Percentiles rank a stretch among this genome's conserved stretches.
Evolutionary conservation across 1,140 invertebrate species (phyloP).

Genomic region (Campoletis sonorensis): DNA sequence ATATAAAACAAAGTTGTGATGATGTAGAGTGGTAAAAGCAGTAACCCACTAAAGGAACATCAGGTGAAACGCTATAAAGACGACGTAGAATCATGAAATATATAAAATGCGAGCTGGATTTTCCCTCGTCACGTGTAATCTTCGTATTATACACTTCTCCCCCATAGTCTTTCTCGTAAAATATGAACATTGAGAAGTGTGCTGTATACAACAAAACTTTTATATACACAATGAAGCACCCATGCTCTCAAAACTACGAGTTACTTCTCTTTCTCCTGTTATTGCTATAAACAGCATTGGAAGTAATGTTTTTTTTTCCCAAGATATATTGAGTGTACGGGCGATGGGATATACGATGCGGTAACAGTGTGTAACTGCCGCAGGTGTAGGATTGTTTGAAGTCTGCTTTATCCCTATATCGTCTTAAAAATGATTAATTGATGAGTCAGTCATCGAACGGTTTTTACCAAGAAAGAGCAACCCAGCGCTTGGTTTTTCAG

Average conservation of each 20-base stretch:
- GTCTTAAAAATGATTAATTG: neutral
- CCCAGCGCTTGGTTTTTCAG: neutral
- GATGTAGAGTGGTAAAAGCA: neutral
- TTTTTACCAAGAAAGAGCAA: neutral
- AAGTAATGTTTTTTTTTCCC: neutral
- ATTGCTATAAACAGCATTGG: neutral
- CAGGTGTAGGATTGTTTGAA: neutral
- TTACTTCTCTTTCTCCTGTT: neutral
- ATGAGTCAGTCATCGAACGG: neutral
- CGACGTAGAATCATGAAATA: neutral
- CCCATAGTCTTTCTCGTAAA: neutral
- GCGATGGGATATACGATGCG: neutral
- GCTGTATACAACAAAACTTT: neutral
- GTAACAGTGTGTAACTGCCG: conserved; percentile 5
- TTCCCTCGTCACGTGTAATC: conserved; percentile 28
- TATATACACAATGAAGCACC: neutral
- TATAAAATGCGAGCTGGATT: neutral
- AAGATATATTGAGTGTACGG: neutral
- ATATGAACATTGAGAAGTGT: conserved; percentile 19
- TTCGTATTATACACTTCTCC: neutral
- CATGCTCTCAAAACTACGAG: neutral
- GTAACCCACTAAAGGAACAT: conserved; percentile 23
- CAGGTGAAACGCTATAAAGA: neutral
- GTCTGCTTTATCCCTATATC: neutral
- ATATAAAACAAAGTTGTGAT: conserved; percentile 2